A percentile compares a stretch with the other conserved stretches of the same genome.
Conservation (phyloP, 2,797 vertebrate genomes). For the Morelia viridis region DNA sequence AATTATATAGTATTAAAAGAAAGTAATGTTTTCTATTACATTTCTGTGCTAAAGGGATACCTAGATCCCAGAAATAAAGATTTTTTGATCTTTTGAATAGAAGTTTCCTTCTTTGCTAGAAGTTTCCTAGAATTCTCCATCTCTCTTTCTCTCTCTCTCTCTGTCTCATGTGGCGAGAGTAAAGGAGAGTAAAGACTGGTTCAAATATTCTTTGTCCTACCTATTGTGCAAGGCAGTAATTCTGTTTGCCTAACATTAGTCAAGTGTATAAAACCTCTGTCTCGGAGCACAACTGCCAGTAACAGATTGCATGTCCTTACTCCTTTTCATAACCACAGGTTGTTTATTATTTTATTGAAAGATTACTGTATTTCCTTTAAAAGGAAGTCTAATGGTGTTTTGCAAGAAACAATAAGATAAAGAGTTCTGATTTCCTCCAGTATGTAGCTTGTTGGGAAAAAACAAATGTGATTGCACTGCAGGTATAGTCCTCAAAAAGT, state of each 20-base stretch:
- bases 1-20: neutral
- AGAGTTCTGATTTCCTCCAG: neutral
- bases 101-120: neutral
- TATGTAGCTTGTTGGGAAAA: neutral
- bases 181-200: neutral
- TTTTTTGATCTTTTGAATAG: neutral
- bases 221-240: constrained; percentile 35
- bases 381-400: neutral
- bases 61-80: neutral
- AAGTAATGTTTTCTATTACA: neutral
- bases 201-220: constrained; percentile 31
- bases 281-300: constrained; percentile 37
- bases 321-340: neutral
- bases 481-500: neutral
- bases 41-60: neutral
- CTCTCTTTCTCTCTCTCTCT: too few species aligned
- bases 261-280: constrained; percentile 23
- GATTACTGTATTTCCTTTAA: neutral
- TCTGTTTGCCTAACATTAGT: constrained; percentile 27
- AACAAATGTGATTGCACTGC: neutral
- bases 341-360: neutral
- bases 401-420: neutral
- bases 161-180: neutral
- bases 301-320: neutral
- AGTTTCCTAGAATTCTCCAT: neutral